These are phyloP conservation scores for Scaptodrosophila lebanonensis DNA, from an alignment of 1,140 invertebrate genomes.

Conservation along the genomic window DNA sequence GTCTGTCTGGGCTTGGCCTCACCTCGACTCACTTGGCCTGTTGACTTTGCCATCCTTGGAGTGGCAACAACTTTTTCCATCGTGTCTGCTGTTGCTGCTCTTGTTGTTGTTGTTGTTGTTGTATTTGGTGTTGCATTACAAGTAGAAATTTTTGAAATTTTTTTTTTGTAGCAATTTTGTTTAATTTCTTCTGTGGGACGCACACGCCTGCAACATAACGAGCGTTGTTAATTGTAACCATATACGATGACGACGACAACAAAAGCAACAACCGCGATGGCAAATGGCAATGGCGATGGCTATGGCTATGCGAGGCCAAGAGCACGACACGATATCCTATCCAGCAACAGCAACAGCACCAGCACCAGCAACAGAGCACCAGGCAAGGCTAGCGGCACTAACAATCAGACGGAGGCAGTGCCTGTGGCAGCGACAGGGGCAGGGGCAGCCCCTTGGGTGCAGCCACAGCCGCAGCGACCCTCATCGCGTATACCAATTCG, in stretches of 20 bases:
- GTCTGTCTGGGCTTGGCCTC: too few species aligned
- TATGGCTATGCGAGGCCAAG: constrained; percentile 9
- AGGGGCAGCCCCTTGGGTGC: constrained; percentile 15
- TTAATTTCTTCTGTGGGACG: constrained; percentile 55
- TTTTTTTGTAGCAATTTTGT: constrained; percentile 66
- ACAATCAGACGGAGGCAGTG: too few species aligned
- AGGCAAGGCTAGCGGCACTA: too few species aligned
- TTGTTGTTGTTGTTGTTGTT: constrained; percentile 13
- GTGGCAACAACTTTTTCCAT: too few species aligned
- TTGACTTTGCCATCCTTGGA: too few species aligned
- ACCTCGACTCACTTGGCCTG: too few species aligned
- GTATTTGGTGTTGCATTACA: constrained; percentile 60
- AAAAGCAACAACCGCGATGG: too few species aligned
- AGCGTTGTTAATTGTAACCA: constrained; percentile 64
- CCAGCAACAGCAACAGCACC: background rate
- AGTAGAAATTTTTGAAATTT: constrained; percentile 57
- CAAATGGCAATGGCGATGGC: constrained; percentile 41
- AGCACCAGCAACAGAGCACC: too few species aligned
- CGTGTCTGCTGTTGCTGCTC: constrained; percentile 2
- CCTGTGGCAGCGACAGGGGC: background rate
- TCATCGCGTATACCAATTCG: background rate
- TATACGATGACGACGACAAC: constrained; percentile 23
- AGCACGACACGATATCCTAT: background rate
- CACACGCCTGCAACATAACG: constrained; percentile 62
- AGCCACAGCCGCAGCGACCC: constrained; percentile 20